Evolutionary conservation across 1,140 invertebrate species (phyloP).

Genomic region (Bemisia tabaci): DNA sequence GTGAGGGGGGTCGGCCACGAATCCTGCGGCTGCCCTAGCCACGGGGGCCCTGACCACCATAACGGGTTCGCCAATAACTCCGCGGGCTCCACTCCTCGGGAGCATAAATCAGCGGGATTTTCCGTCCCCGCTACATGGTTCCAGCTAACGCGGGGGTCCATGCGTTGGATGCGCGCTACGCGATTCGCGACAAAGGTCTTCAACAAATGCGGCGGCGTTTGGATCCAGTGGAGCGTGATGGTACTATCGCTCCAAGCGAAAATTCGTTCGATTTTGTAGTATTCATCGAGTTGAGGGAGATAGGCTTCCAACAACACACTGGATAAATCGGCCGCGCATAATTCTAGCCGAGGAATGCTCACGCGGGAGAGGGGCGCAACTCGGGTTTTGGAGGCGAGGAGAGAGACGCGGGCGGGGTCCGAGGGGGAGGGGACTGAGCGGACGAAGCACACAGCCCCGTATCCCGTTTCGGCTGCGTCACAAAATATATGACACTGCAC

Average conservation of each 20-base stretch:
- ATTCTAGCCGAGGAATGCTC: too few relatives aligned
- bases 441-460: too few relatives aligned
- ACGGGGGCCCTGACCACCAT: slow-evolving; percentile 7
- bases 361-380: too few relatives aligned
- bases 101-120: slow-evolving; percentile 28
- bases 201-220: slow-evolving; percentile 12
- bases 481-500: too few relatives aligned
- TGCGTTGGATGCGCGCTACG: slow-evolving; percentile 22
- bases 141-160: slow-evolving; percentile 17
- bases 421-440: too few relatives aligned
- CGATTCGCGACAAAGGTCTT: slow-evolving; percentile 24
- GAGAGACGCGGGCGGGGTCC: too few relatives aligned
- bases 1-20: too few relatives aligned
- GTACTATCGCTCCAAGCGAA: slow-evolving; percentile 15
- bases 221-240: slow-evolving; percentile 17
- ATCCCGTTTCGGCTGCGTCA: too few relatives aligned
- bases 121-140: slow-evolving; percentile 18
- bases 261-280: too few relatives aligned
- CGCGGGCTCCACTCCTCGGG: slow-evolving; percentile 18
- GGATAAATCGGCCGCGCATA: too few relatives aligned
- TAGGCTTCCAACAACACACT: too few relatives aligned
- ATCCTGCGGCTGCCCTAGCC: neutral
- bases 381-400: too few relatives aligned
- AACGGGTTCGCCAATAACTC: neutral
- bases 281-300: neutral